Conservation (phyloP, 2,888 invertebrate species). For the Drosophila stalkeri region DNA sequence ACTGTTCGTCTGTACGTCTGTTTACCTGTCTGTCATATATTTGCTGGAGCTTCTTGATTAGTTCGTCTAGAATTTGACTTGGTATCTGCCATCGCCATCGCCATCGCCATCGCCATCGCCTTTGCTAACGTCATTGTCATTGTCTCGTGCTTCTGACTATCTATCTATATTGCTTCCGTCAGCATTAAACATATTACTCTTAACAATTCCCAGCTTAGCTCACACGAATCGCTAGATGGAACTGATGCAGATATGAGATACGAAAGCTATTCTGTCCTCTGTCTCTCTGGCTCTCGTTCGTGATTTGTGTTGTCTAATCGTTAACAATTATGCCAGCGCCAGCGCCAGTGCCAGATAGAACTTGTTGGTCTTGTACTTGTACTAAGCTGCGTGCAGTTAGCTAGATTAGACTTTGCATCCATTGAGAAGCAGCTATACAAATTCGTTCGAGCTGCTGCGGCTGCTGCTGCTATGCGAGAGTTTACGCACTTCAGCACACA, state of each 20-base stretch:
- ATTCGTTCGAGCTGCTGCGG: conserved; percentile 8
- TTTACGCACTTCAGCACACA: conserved; percentile 73
- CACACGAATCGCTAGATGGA: conserved; percentile 29
- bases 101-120: conserved; percentile 5
- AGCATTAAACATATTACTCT: conserved; percentile 73
- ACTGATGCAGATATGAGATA: conserved; percentile 32
- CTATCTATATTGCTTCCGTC: conserved; percentile 69
- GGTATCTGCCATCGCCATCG: conserved; percentile 16
- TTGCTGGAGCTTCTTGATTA: conserved; percentile 48
- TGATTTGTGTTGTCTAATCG: conserved; percentile 77
- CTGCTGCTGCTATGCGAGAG: conserved; percentile 34
- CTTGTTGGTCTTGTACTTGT: conserved; percentile 33
- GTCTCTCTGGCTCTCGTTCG: conserved; percentile 57
- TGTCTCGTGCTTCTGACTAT: conserved; percentile 66
- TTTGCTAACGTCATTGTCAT: conserved; percentile 34
- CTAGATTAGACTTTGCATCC: conserved; percentile 36
- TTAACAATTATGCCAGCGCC: conserved; percentile 65
- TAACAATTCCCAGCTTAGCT: conserved; percentile 70
- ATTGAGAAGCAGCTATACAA: conserved; percentile 36
- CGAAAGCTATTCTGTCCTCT: conserved; percentile 11
- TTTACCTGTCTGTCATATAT: conserved; percentile 49
- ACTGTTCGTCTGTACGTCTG: neutral
- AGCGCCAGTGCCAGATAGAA: conserved; percentile 27
- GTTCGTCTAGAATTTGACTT: conserved; percentile 19
- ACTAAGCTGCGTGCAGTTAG: conserved; percentile 63